A percentile compares a stretch with the other conserved stretches of the same genome.
phyloP scores from a whole-genome alignment of 1,140 invertebrate species.

The Drosophila lacertosa region DNA sequence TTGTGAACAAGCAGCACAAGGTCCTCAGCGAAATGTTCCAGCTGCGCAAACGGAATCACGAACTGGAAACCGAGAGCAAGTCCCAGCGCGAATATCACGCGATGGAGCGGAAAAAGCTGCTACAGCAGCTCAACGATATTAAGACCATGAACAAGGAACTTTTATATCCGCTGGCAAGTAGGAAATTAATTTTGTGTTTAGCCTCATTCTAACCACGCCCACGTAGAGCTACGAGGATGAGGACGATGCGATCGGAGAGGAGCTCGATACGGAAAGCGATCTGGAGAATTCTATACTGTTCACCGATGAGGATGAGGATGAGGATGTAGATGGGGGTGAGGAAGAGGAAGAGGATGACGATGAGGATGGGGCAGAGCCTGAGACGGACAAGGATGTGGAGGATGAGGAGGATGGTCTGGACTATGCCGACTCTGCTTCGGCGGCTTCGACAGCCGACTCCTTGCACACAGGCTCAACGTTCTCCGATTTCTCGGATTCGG shows the following conservation, averaged over 20 bases:
- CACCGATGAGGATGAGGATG: not conserved
- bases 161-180: constrained; percentile 21
- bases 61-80: constrained; percentile 56
- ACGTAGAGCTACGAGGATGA: not conserved
- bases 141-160: constrained; percentile 27
- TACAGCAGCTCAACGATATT: constrained; percentile 57
- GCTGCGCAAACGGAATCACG: constrained; percentile 55
- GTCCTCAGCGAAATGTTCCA: constrained; percentile 58
- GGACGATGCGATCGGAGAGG: not conserved
- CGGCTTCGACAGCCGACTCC: not conserved
- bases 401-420: not conserved
- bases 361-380: constrained; percentile 4
- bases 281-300: not conserved
- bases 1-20: constrained; percentile 68
- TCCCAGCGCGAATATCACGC: constrained; percentile 70
- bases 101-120: constrained; percentile 67
- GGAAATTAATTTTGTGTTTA: no score
- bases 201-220: no score
- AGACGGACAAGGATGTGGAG: constrained; percentile 5
- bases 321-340: not conserved
- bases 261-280: not conserved
- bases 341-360: constrained; percentile 1
- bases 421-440: not conserved
- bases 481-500: constrained; percentile 7
- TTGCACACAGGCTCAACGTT: constrained; percentile 12